A percentile compares a stretch with the other conserved stretches of the same genome.
Conservation (phyloP, 2,888 invertebrate species). For the Platynereis dumerilii region DNA sequence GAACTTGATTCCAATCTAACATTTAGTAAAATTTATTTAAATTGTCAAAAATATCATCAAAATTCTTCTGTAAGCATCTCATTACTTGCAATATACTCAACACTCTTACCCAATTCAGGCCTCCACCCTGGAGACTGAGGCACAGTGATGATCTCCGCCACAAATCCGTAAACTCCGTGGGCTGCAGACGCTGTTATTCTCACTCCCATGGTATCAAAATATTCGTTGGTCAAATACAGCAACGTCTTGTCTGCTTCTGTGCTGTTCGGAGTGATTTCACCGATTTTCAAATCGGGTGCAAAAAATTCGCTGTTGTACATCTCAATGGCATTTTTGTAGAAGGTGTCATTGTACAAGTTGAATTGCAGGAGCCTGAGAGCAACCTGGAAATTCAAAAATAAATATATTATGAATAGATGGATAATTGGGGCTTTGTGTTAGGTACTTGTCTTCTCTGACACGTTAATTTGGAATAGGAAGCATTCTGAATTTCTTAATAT, state of each 20-base stretch:
- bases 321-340: constrained; percentile 77
- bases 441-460: too few species aligned
- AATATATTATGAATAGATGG: too few species aligned
- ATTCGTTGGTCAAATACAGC: constrained; percentile 44
- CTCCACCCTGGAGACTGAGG: constrained; percentile 67
- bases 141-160: constrained; percentile 93
- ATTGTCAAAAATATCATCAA: too few species aligned
- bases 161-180: constrained; percentile 87
- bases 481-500: too few species aligned
- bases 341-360: constrained; percentile 58
- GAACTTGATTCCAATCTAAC: too few species aligned
- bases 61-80: constrained; percentile 88
- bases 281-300: constrained; percentile 66
- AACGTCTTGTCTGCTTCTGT: constrained; percentile 37
- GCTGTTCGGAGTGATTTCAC: constrained; percentile 46
- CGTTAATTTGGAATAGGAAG: too few species aligned
- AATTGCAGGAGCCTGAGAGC: constrained; percentile 70
- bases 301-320: constrained; percentile 93
- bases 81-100: too few species aligned
- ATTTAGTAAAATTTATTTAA: too few species aligned
- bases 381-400: too few species aligned
- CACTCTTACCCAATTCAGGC: constrained; percentile 56
- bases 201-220: constrained; percentile 72
- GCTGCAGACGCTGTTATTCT: constrained; percentile 94
- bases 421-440: too few species aligned